A percentile compares a stretch with the other conserved stretches of the same genome.
Evolutionary conservation across 2,797 vertebrate species (phyloP).

Genomic region (Clarias laeviceps): DNA sequence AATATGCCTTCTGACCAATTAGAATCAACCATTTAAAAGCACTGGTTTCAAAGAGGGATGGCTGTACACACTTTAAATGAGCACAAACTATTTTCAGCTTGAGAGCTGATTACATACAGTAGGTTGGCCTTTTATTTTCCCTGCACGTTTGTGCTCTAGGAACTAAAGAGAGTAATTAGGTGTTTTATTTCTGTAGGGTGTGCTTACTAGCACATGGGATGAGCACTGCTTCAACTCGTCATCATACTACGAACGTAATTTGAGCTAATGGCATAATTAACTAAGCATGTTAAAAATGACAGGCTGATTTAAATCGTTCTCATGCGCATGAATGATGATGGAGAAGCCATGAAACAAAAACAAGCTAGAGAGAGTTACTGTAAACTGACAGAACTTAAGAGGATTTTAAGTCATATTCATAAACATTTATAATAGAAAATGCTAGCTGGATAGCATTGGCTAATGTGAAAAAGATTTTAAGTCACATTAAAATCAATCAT

Average conservation of each 20-base stretch:
- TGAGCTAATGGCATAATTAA: slow-evolving; percentile 14
- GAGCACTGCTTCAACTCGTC: neutral
- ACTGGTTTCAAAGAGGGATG: neutral
- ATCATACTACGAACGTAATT: neutral
- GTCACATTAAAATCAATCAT: neutral
- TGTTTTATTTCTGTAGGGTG: neutral
- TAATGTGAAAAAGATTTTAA: neutral
- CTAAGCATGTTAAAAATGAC: neutral
- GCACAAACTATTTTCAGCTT: neutral
- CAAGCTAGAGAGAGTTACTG: no score
- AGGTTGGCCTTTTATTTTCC: neutral
- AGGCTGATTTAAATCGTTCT: neutral
- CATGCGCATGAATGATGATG: no score
- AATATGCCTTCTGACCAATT: neutral
- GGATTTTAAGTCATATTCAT: neutral
- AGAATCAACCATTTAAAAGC: neutral
- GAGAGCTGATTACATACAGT: neutral
- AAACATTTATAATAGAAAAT: neutral
- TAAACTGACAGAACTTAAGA: neutral
- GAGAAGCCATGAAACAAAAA: neutral
- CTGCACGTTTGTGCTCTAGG: neutral
- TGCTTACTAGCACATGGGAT: neutral
- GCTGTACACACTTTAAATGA: no score
- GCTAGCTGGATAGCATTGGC: no score
- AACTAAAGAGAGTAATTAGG: neutral